Evolutionary conservation across 2,797 vertebrate species (phyloP).

Genomic region (Pogoniulus pusillus): DNA sequence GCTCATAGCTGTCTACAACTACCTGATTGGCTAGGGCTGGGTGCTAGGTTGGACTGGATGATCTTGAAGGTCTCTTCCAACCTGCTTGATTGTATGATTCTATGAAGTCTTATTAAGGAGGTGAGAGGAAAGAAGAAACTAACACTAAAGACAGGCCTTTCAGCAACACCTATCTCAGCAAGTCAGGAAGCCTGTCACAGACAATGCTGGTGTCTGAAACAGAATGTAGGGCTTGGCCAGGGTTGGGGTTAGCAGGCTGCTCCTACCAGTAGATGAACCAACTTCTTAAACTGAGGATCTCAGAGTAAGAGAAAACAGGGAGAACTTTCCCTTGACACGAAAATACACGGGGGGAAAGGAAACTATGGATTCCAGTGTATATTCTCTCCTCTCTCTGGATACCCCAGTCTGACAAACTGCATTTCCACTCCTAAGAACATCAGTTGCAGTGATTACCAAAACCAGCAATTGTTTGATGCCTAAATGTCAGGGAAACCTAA

Average conservation of each 20-base stretch:
- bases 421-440: not conserved
- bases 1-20: no score
- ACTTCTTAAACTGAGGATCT: not conserved
- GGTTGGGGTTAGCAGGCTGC: not conserved
- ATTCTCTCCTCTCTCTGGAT: not conserved
- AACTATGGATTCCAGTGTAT: not conserved
- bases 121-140: not conserved
- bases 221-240: not conserved
- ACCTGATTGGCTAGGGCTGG: no score
- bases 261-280: not conserved
- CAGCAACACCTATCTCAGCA: not conserved
- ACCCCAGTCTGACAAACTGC: not conserved
- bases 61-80: no score
- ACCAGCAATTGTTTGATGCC: not conserved
- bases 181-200: not conserved
- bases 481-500: not conserved
- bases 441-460: not conserved
- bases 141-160: not conserved
- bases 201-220: not conserved
- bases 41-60: no score
- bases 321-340: not conserved
- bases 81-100: no score
- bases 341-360: not conserved
- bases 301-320: not conserved
- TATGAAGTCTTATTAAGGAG: not conserved